Evolutionary conservation across 2,797 vertebrate species (phyloP).

Genomic region (Premnoplex brunnescens): DNA sequence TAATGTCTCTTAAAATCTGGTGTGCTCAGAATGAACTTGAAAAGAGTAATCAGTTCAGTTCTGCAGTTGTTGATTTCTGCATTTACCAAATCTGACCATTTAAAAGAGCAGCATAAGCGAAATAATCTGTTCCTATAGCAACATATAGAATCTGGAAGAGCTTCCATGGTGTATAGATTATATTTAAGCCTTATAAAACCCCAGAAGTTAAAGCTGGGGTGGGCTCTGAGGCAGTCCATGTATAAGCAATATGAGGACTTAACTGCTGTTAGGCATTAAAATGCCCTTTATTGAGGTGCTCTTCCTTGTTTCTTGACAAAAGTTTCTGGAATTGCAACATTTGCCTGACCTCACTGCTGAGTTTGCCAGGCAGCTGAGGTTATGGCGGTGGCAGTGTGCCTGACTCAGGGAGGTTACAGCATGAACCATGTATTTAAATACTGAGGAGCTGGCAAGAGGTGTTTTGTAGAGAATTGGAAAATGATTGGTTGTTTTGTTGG

Average conservation of each 20-base stretch:
- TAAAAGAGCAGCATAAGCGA: neutral
- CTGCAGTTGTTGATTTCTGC: neutral
- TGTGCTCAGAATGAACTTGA: neutral
- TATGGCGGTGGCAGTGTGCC: neutral
- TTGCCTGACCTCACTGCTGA: neutral
- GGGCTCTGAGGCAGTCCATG: neutral
- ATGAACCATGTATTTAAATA: neutral
- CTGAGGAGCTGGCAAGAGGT: neutral
- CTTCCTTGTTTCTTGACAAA: neutral
- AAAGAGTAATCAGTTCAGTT: constrained; percentile 31
- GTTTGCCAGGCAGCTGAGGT: neutral
- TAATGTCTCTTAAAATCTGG: neutral
- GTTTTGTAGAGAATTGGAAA: neutral
- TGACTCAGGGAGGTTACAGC: neutral
- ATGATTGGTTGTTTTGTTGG: rapidly evolving
- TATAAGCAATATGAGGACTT: rapidly evolving
- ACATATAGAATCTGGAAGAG: neutral
- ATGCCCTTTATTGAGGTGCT: neutral
- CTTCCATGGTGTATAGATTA: neutral
- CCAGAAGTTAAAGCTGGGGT: neutral
- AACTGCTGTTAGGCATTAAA: rapidly evolving
- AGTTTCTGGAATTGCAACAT: neutral
- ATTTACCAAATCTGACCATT: neutral
- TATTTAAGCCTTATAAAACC: constrained; percentile 2
- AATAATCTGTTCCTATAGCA: constrained; percentile 50